Conservation (phyloP, 2,797 vertebrate species). For the Sebastolobus altivelis region DNA sequence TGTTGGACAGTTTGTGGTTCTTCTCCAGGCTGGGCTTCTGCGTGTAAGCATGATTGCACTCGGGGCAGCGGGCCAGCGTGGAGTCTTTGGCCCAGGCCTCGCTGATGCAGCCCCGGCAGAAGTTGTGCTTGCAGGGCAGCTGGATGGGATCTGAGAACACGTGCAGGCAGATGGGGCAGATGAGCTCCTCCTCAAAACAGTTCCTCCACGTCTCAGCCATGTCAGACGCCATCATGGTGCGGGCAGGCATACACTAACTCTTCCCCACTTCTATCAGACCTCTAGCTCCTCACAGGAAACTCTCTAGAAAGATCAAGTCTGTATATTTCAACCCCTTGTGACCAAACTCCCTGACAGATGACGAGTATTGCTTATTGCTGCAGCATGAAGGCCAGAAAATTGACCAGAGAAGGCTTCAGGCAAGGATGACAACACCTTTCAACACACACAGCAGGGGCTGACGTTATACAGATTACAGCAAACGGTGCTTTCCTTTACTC, state of each 20-base stretch:
- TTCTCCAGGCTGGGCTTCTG: conserved; percentile 98
- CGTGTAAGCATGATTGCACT: conserved; percentile 99
- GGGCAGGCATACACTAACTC: conserved; percentile 71
- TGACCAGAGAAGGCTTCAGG: conserved; percentile 61
- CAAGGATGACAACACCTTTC: conserved; percentile 74
- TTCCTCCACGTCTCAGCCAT: conserved; percentile 99
- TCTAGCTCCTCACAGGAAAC: conserved; percentile 54
- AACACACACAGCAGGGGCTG: conserved; percentile 70
- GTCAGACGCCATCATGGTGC: conserved; percentile 79
- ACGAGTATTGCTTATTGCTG: conserved; percentile 75
- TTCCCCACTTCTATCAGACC: conserved; percentile 49
- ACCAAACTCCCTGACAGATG: conserved; percentile 70
- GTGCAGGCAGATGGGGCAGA: conserved; percentile 99
- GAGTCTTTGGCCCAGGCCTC: conserved; percentile 99
- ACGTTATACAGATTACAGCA: conserved; percentile 80
- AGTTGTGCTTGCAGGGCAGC: conserved; percentile 99
- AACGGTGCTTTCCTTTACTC: conserved; percentile 74
- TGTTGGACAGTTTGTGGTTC: conserved; percentile 99
- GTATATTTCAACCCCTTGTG: conserved; percentile 42
- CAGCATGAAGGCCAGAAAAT: conserved; percentile 75
- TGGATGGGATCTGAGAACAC: conserved; percentile 99
- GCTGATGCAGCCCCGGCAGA: conserved; percentile 98
- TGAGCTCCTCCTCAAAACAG: conserved; percentile 99
- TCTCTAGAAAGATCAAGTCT: conserved; percentile 1
- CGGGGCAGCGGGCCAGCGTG: conserved; percentile 95